Evolutionary conservation across 2,797 vertebrate species (phyloP), one percentile per base, ranked within the genome.

Genomic region (Zenarchopterus dispar): DNA sequence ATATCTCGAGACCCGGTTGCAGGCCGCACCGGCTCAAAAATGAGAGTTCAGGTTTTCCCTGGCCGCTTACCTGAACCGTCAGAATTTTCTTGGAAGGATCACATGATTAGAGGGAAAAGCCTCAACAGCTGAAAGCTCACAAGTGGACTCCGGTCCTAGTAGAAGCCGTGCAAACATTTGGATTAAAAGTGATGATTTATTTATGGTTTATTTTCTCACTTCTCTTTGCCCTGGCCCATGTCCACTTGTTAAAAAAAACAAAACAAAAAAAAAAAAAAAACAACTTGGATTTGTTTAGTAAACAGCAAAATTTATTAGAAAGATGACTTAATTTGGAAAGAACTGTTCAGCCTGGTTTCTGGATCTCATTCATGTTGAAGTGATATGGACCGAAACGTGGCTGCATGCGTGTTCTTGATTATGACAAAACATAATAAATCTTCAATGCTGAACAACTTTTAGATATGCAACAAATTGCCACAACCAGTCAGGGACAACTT

Each of bases 1-100:
- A 73, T n/a, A n/a, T 77, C 73, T 53, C 77, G 62, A 79, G 70
- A 85, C 45, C 54, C 63, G 55, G 50, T 69, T 39, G 46, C 50
- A 63, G 54, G 36, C 65, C 68, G 51, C 42, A 54, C 19, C 4
- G 33, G 56, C 55, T 78, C 52, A 77, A 23, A n/a, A 67, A 57
- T 62, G 33, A 5, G 21, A 67, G 66, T 67, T 73, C 31, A 39
- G 50, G n/a, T 49, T 70, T 77, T 70, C 81, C 46, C 41, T 69
- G 70, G 31, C 31, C 67, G 68, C 78, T 78, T 77, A 69, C 49
- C 47, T 49, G 39, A 73, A 39, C 50, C 28, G 24, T 51, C 19
- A 26, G 43, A 70, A 18, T 68, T 56, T 68, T 50, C 46, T 41
- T 43, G 49, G 49, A 49, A 59, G 44, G 53, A 42, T 67, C 22